These are phyloP conservation scores for Girardia tigrina DNA, from an alignment of 2,888 invertebrate species.

Conservation along the genomic window DNA sequence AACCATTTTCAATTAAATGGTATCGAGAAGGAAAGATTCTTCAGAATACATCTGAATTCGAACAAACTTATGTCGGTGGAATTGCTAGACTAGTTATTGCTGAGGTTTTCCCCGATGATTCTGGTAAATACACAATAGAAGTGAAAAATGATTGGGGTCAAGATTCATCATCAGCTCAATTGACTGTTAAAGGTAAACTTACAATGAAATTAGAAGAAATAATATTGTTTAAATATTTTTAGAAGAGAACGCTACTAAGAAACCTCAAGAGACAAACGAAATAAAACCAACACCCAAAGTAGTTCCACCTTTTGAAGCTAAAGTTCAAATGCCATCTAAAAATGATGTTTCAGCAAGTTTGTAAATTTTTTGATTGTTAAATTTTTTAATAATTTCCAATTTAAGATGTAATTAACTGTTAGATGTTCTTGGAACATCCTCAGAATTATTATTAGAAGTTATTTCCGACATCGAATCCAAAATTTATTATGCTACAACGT, in stretches of 20 bases:
- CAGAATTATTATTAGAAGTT: no score
- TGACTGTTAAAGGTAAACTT: conserved; percentile 44
- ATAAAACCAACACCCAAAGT: neutral
- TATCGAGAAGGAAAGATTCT: conserved; percentile 53
- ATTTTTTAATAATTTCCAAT: no score
- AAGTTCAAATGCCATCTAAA: conserved; percentile 12
- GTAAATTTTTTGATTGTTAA: neutral
- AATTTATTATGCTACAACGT: no score
- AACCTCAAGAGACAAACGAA: neutral
- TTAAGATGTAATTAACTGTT: no score
- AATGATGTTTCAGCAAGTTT: neutral
- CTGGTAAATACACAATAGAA: conserved; percentile 62
- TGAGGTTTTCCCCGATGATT: conserved; percentile 31
- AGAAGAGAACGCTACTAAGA: neutral
- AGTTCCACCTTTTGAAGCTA: neutral
- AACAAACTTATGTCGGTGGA: neutral
- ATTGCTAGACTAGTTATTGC: conserved; percentile 10
- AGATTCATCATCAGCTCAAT: conserved; percentile 41
- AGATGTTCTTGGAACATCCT: no score
- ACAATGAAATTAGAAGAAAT: neutral
- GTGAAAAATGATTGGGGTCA: conserved; percentile 44
- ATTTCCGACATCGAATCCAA: no score
- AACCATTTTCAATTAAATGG: conserved; percentile 46
- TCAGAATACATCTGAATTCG: conserved; percentile 13
- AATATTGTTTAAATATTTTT: neutral